phyloP scores from a whole-genome alignment of 2,888 invertebrate genomes.

The Dione vanillae region DNA sequence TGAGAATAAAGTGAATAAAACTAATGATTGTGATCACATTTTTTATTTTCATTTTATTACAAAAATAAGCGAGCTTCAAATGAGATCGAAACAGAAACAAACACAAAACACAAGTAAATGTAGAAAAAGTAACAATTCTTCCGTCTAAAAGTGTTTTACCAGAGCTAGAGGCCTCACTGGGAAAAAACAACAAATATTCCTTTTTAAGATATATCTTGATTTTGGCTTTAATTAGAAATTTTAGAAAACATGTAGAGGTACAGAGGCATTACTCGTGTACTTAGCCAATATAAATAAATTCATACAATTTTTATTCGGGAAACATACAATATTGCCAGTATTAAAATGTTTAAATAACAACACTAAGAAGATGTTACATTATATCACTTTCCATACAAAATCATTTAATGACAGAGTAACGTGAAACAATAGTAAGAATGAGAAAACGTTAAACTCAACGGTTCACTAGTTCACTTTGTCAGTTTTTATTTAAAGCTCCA shows the following conservation, averaged over 20 bases:
- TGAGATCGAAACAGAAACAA: constrained; percentile 40
- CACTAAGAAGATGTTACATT: constrained; percentile 1
- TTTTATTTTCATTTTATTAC: constrained; percentile 30
- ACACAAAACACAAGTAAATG: constrained; percentile 27
- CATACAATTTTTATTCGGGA: background rate
- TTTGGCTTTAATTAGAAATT: constrained; percentile 10
- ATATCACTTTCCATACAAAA: constrained; percentile 9
- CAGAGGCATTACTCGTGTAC: background rate
- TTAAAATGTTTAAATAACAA: background rate
- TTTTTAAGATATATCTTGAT: constrained; percentile 8
- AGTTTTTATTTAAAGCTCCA: constrained; percentile 32
- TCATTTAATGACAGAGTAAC: constrained; percentile 2
- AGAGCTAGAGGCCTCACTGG: background rate
- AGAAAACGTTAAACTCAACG: constrained; percentile 17
- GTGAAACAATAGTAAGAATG: background rate
- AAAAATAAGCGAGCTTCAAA: constrained; percentile 39
- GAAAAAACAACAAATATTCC: constrained; percentile 18
- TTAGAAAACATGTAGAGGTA: constrained; percentile 10
- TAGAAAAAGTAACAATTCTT: constrained; percentile 32
- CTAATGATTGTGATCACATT: constrained; percentile 30
- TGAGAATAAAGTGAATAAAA: background rate
- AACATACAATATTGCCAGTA: background rate
- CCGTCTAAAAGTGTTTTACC: background rate
- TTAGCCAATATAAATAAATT: background rate
- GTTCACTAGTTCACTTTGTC: constrained; percentile 21